Evolutionary conservation across 2,113 vertebrate genomes (phyloP).

Genomic region (Nettapus auritus): DNA sequence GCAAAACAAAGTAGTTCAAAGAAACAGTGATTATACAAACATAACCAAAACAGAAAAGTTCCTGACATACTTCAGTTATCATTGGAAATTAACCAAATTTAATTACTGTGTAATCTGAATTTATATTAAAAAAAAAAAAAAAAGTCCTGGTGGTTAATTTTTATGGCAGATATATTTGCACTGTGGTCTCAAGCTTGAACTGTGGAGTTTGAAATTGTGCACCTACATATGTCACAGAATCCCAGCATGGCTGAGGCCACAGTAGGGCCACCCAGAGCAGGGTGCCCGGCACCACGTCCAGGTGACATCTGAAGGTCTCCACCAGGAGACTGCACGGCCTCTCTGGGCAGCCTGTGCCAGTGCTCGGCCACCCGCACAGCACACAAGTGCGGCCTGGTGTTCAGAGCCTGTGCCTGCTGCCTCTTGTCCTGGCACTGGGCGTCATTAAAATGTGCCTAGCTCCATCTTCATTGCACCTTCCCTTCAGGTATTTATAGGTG

Average conservation of each 20-base stretch:
- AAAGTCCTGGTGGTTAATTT: neutral
- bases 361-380: neutral
- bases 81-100: neutral
- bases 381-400: neutral
- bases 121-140: neutral
- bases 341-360: neutral
- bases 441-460: neutral
- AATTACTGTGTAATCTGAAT: neutral
- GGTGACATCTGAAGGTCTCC: neutral
- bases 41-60: neutral
- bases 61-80: neutral
- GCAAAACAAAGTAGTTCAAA: neutral
- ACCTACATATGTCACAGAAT: neutral
- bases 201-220: neutral
- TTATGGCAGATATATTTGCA: neutral
- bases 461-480: neutral
- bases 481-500: neutral
- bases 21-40: neutral
- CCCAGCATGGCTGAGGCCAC: neutral
- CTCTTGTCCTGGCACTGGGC: neutral
- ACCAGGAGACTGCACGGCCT: neutral
- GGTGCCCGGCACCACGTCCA: neutral
- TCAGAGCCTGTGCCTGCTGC: neutral
- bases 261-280: neutral
- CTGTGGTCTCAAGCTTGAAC: neutral